A percentile compares a stretch with the other conserved stretches of the same genome.
phyloP scores from a whole-genome alignment of 2,113 vertebrate species.

The Atherinomorus stipes region DNA sequence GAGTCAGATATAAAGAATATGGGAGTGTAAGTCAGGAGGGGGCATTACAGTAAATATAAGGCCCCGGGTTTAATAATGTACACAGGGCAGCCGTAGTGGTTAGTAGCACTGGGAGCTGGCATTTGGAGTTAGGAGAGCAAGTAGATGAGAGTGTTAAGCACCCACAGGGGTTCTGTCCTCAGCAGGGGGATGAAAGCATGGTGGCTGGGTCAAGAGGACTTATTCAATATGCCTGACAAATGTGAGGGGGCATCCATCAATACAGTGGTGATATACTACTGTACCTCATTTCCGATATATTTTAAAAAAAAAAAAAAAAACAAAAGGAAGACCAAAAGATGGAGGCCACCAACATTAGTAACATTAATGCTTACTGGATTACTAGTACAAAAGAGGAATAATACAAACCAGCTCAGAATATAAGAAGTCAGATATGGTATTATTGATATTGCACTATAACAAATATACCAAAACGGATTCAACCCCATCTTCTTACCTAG shows the following conservation, averaged over 20 bases:
- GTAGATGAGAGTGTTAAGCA: slow-evolving; percentile 57
- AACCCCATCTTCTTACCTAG: too few species aligned
- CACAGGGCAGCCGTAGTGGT: slow-evolving; percentile 49
- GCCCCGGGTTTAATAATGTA: slow-evolving; percentile 68
- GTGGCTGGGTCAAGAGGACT: slow-evolving; percentile 27
- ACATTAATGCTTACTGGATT: too few species aligned
- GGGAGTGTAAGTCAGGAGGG: background rate
- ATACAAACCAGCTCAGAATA: too few species aligned
- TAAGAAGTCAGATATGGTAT: too few species aligned
- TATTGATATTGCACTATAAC: too few species aligned
- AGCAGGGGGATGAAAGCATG: slow-evolving; percentile 29
- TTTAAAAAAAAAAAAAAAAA: too few species aligned
- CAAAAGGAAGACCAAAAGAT: too few species aligned
- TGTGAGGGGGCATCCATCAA: slow-evolving; percentile 15
- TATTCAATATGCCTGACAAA: slow-evolving; percentile 1
- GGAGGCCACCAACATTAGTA: too few species aligned
- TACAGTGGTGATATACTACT: slow-evolving; percentile 9
- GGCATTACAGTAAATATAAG: slow-evolving; percentile 39
- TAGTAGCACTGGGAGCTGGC: slow-evolving; percentile 57
- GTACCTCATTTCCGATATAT: too few species aligned
- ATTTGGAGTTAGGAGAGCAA: slow-evolving; percentile 55
- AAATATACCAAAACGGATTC: too few species aligned
- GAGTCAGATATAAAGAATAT: background rate
- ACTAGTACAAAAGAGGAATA: too few species aligned
- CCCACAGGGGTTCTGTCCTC: slow-evolving; percentile 53